phyloP scores from a whole-genome alignment of 2,888 invertebrate genomes.

The Ypsolopha scabrella region DNA sequence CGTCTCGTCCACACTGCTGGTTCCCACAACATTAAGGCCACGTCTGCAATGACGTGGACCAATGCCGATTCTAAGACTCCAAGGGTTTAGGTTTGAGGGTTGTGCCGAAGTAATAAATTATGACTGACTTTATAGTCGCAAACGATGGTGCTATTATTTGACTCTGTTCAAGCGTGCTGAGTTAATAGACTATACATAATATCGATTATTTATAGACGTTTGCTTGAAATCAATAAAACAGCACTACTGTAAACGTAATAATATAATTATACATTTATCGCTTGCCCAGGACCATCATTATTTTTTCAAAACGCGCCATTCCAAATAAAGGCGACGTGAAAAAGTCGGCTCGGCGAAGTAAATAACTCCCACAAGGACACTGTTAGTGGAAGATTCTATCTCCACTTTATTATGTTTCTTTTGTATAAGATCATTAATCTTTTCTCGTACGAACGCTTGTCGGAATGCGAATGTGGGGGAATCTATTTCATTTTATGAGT shows the following conservation, averaged over 20 bases:
- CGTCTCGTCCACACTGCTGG: not conserved
- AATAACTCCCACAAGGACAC: slow-evolving; percentile 70
- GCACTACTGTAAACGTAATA: slow-evolving; percentile 7
- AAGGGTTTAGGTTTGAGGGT: no score
- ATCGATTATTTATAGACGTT: slow-evolving; percentile 25
- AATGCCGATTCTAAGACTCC: not conserved
- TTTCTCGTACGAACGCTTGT: slow-evolving; percentile 70
- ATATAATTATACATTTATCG: slow-evolving; percentile 4
- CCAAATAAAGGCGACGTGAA: slow-evolving; percentile 57
- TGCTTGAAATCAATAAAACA: slow-evolving; percentile 21
- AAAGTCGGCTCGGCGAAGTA: slow-evolving; percentile 59
- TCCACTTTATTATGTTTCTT: slow-evolving; percentile 70
- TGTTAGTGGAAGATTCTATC: slow-evolving; percentile 70
- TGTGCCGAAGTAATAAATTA: no score
- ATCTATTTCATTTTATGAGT: slow-evolving; percentile 71
- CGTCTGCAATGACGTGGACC: not conserved
- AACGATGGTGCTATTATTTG: no score
- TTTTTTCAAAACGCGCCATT: slow-evolving; percentile 24
- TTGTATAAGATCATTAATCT: slow-evolving; percentile 68
- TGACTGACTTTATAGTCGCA: no score
- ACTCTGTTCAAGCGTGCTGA: no score
- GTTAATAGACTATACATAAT: no score
- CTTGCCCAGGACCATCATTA: no score
- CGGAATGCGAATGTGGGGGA: slow-evolving; percentile 71
- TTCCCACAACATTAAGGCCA: not conserved